Conservation (phyloP, 2,888 invertebrate genomes). For the Melikaiella ostensackeni region DNA sequence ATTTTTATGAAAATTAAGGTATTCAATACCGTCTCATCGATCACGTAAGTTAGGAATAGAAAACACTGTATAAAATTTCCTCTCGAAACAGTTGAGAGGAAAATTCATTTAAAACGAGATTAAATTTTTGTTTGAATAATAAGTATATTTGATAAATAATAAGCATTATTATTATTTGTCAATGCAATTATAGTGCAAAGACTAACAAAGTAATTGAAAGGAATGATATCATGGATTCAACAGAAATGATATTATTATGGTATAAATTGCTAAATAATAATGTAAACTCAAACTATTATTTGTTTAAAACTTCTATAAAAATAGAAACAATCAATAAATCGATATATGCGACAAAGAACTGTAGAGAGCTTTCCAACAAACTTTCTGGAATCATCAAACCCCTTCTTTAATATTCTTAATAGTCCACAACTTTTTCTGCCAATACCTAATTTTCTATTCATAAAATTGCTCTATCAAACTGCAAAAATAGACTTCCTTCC, state of each 20-base stretch:
- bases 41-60: too few relatives aligned
- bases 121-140: neutral
- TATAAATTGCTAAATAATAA: too few relatives aligned
- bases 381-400: neutral
- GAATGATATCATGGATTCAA: too few relatives aligned
- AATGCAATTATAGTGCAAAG: too few relatives aligned
- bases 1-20: too few relatives aligned
- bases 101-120: neutral
- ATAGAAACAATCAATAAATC: neutral
- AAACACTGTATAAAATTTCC: neutral
- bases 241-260: too few relatives aligned
- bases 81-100: neutral
- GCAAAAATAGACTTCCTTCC: neutral
- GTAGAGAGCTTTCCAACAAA: neutral
- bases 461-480: neutral
- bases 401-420: neutral
- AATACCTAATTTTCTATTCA: conserved; percentile 3
- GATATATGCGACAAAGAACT: neutral
- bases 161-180: too few relatives aligned
- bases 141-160: too few relatives aligned
- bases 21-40: too few relatives aligned
- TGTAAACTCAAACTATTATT: neutral
- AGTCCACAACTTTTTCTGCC: neutral
- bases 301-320: neutral
- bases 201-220: too few relatives aligned